These are phyloP conservation scores for Platichthys stellatus DNA, from an alignment of 2,113 vertebrate species.

Conservation along the genomic window DNA sequence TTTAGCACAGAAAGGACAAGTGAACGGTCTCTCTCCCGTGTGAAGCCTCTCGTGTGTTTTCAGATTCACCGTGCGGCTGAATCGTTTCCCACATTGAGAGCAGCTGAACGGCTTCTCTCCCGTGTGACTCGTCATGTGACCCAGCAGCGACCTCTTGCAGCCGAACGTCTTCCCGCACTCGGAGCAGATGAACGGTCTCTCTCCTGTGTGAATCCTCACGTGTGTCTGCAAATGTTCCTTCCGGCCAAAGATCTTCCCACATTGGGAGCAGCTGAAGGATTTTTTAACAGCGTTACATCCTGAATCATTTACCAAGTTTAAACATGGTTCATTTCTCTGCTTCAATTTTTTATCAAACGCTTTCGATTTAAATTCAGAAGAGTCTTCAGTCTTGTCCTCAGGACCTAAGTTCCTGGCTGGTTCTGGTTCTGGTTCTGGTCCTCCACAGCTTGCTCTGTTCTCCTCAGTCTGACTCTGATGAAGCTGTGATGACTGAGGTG, in stretches of 20 bases:
- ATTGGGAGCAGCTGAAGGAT: conserved; percentile 4
- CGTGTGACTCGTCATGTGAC: background rate
- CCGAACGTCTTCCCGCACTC: conserved; percentile 13
- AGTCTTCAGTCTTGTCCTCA: background rate
- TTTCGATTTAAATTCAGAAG: too few relatives aligned
- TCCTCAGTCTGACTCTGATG: background rate
- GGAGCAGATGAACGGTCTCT: conserved; percentile 29
- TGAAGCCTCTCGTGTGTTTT: conserved; percentile 8
- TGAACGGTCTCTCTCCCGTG: too few relatives aligned
- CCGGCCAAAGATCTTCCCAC: conserved; percentile 17
- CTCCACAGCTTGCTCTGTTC: too few relatives aligned
- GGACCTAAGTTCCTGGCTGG: background rate
- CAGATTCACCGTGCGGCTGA: conserved; percentile 1
- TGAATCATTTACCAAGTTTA: background rate
- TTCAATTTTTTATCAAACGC: background rate
- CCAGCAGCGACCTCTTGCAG: conserved; percentile 16
- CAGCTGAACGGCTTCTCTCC: conserved; percentile 26
- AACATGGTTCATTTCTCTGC: background rate
- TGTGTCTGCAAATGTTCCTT: conserved; percentile 35
- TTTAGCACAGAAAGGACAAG: too few relatives aligned
- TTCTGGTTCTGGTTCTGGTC: too few relatives aligned
- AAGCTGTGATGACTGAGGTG: too few relatives aligned
- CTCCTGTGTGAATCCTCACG: background rate
- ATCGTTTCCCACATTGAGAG: conserved; percentile 22
- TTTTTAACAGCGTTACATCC: background rate